phyloP scores from a whole-genome alignment of 2,888 invertebrate species.

The Ligdia adustata region DNA sequence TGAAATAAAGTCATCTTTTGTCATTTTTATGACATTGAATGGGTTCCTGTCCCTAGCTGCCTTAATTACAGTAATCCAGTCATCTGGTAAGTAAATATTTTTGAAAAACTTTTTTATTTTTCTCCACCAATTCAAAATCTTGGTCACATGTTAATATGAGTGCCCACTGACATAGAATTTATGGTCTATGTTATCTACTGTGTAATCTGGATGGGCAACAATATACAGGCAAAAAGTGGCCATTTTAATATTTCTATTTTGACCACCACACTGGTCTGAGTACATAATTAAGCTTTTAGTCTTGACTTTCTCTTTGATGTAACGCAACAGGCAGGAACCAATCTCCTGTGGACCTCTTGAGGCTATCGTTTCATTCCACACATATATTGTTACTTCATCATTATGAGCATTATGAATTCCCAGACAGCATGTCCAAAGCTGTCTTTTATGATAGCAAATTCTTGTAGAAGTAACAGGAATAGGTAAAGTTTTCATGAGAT shows the following conservation, averaged over 20 bases:
- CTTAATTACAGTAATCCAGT: constrained; percentile 35
- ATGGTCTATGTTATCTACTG: constrained; percentile 36
- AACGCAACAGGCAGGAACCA: constrained; percentile 39
- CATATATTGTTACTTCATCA: neutral
- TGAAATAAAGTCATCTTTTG: too few species aligned
- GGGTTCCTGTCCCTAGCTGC: constrained; percentile 18
- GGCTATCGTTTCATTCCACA: constrained; percentile 29
- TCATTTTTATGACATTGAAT: constrained; percentile 33
- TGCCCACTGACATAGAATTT: constrained; percentile 40
- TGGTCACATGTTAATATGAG: constrained; percentile 39
- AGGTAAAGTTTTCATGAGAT: constrained; percentile 19
- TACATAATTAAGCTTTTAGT: constrained; percentile 35
- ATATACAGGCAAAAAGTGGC: too few species aligned
- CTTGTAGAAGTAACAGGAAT: constrained; percentile 18
- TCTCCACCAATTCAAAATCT: constrained; percentile 33
- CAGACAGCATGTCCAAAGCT: constrained; percentile 16
- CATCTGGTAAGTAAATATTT: constrained; percentile 34
- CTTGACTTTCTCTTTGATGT: constrained; percentile 30
- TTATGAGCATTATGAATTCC: constrained; percentile 8
- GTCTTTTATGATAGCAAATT: constrained; percentile 20
- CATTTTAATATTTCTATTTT: constrained; percentile 42
- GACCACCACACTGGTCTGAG: too few species aligned
- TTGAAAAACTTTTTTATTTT: constrained; percentile 33
- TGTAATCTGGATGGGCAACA: constrained; percentile 32
- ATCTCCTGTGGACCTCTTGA: constrained; percentile 47